Percentiles rank a stretch among this genome's conserved stretches.
phyloP scores from a whole-genome alignment of 1,140 invertebrate genomes.

The Hestina assimilis region DNA sequence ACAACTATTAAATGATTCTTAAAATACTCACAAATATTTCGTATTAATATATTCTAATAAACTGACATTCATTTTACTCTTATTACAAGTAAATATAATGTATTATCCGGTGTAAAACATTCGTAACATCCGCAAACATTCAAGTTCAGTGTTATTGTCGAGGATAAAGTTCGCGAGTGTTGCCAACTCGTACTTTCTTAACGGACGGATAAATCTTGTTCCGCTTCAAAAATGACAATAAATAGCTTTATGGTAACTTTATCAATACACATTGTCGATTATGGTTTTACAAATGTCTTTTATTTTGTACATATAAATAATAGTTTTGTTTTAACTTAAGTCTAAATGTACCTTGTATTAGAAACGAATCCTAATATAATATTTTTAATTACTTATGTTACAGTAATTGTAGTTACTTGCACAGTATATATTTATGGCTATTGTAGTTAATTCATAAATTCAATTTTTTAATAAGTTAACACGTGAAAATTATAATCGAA shows the following conservation, averaged over 20 bases:
- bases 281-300: neutral
- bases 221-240: constrained; percentile 14
- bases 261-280: neutral
- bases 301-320: too few species aligned
- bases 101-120: constrained; percentile 21
- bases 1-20: too few species aligned
- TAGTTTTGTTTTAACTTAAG: too few species aligned
- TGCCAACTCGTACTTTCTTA: constrained; percentile 22
- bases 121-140: constrained; percentile 23
- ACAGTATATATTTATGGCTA: too few species aligned
- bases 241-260: constrained; percentile 16
- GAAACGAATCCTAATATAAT: too few species aligned
- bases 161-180: constrained; percentile 22
- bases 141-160: constrained; percentile 25
- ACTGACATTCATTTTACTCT: too few species aligned
- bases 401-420: too few species aligned
- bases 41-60: too few species aligned
- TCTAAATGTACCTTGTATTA: too few species aligned
- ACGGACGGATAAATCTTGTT: constrained; percentile 16
- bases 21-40: too few species aligned
- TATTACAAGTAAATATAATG: constrained; percentile 3
- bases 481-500: neutral
- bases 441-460: too few species aligned
- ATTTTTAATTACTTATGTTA: too few species aligned
- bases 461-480: neutral